Evolutionary conservation across 2,797 vertebrate genomes (phyloP), one percentile per base, ranked within the genome.

Genomic region (Helostoma temminkii): DNA sequence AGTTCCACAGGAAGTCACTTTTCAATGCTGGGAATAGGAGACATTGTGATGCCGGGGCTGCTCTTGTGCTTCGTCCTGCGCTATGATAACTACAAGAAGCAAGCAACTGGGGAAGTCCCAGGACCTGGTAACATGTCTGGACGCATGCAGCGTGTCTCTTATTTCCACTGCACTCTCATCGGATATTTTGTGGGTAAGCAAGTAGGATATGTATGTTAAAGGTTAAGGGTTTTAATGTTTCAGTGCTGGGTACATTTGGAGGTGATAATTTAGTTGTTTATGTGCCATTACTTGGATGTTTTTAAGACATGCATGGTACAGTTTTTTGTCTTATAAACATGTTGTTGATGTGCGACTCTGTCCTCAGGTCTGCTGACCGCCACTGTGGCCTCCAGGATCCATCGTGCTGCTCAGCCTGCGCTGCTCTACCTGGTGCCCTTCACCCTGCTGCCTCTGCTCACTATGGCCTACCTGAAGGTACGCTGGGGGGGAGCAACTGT

Each of bases 391-490:
- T 99, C 98, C 78, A 95, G 98, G 75, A 98, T 99, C 76, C 98
- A 99, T 91, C 96, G 98, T 53, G 98, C 98, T 15, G 98, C 98
- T 76, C 98, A 99, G 90, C 98, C 98, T 0, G 98, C 98, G 69
- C 95, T 99, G 37, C 97, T 99, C 74, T 99, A 99, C 91, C 93
- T 99, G 95, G 98, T 99, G 87, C 98, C 98, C 9, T 99, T 99
- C 87, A 99, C 98, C 93, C 94, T 99, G 91, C 93, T 99, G 96
- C 98, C 98, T 64, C 96, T 99, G 84, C 98, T 99, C 92, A 99
- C 98, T 14, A 99, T 99, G 98, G 98, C 98, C 93, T 99, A 99
- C 90, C 93, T 99, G 94, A 99, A 99, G 98, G 98, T 99, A 92
- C 72, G 63, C 12, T 1, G 15, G 34, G 5, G 14, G 6, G 3